These are phyloP conservation scores for Podiceps cristatus DNA, from an alignment of 2,113 vertebrate genomes.

Conservation along the genomic window DNA sequence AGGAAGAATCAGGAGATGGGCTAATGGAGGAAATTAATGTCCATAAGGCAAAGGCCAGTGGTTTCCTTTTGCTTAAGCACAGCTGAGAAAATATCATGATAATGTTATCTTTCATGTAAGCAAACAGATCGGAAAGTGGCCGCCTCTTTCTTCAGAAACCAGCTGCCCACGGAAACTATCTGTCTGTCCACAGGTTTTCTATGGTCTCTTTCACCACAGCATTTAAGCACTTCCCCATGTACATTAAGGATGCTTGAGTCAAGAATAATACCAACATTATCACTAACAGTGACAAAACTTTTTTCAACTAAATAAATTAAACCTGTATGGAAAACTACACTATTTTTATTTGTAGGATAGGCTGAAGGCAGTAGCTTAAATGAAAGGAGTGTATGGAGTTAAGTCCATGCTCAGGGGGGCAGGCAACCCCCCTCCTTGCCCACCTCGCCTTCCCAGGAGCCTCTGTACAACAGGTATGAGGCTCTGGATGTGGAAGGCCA, in stretches of 20 bases:
- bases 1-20: neutral
- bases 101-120: neutral
- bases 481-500: too few species aligned
- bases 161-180: neutral
- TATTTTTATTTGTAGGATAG: neutral
- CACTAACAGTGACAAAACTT: neutral
- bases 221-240: neutral
- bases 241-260: neutral
- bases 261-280: neutral
- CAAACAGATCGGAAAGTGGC: neutral
- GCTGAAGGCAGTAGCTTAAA: too few species aligned
- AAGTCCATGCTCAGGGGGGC: too few species aligned
- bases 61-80: slow-evolving; percentile 34
- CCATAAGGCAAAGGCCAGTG: neutral
- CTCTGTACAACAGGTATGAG: too few species aligned
- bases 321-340: neutral
- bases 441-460: too few species aligned
- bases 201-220: neutral
- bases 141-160: neutral
- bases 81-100: slow-evolving; percentile 41
- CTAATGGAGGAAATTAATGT: neutral
- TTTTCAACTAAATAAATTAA: slow-evolving; percentile 5
- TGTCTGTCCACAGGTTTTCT: neutral
- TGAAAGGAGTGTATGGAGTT: too few species aligned
- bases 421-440: too few species aligned